A percentile compares a stretch with the other conserved stretches of the same genome.
Evolutionary conservation across 2,888 invertebrate genomes (phyloP).

Genomic region (Platypus cylindrus): DNA sequence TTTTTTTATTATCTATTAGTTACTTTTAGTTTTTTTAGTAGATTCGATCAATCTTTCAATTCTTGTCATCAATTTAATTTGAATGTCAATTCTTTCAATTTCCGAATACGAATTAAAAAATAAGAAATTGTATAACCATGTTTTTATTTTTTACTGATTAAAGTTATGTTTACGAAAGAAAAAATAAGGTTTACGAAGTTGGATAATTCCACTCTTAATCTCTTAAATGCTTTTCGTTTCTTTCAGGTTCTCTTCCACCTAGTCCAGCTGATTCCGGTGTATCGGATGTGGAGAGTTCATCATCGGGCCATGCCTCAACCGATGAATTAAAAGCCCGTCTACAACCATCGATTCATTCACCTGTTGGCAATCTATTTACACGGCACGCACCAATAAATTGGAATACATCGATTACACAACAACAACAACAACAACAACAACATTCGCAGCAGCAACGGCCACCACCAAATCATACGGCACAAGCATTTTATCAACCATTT

Average conservation of each 20-base stretch:
- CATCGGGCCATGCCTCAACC: slow-evolving; percentile 57
- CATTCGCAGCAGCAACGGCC: slow-evolving; percentile 25
- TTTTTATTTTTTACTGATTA: no score
- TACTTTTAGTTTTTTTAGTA: no score
- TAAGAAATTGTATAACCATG: no score
- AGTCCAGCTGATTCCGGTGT: slow-evolving; percentile 97
- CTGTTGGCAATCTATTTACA: slow-evolving; percentile 26
- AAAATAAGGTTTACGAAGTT: no score
- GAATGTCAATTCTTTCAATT: no score
- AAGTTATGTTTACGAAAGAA: no score
- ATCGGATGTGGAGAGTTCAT: slow-evolving; percentile 92
- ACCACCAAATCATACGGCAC: slow-evolving; percentile 24
- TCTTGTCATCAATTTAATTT: no score
- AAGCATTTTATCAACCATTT: slow-evolving; percentile 28
- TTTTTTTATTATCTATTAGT: no score
- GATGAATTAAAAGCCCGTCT: slow-evolving; percentile 81
- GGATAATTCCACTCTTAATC: no score
- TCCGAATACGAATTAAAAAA: no score
- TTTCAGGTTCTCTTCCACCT: slow-evolving; percentile 83
- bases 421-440: slow-evolving; percentile 19
- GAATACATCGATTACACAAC: slow-evolving; percentile 23
- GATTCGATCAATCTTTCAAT: no score
- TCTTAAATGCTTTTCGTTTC: no score
- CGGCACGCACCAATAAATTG: slow-evolving; percentile 24
- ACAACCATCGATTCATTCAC: slow-evolving; percentile 47